Conservation (phyloP, 1,140 invertebrate species). For the Eriosoma lanigerum region DNA sequence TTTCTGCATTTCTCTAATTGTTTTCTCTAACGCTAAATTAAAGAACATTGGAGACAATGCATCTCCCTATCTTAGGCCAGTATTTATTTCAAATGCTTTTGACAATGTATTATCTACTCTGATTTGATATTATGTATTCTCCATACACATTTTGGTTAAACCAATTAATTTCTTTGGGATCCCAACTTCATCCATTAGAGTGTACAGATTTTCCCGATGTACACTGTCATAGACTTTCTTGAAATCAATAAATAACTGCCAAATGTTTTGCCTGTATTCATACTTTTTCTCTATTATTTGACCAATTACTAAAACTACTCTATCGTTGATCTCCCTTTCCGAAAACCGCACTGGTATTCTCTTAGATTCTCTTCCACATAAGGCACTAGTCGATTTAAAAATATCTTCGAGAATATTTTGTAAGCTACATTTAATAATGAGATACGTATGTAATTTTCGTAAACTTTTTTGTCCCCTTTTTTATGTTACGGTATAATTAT, state of each 20-base stretch:
- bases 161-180: slow-evolving; percentile 16
- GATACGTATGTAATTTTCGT: slow-evolving; percentile 55
- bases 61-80: not conserved
- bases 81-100: slow-evolving; percentile 1
- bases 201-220: not conserved
- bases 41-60: slow-evolving; percentile 1
- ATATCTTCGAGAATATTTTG: too few relatives aligned
- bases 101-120: slow-evolving; percentile 1
- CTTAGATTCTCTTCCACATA: too few relatives aligned
- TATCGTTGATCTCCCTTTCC: slow-evolving; percentile 20
- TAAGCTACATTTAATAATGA: too few relatives aligned
- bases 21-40: too few relatives aligned
- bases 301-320: too few relatives aligned
- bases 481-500: too few relatives aligned
- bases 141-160: slow-evolving; percentile 30
- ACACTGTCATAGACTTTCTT: slow-evolving; percentile 16
- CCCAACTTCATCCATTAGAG: not conserved
- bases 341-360: slow-evolving; percentile 15
- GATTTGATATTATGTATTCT: slow-evolving; percentile 4
- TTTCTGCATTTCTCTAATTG: too few relatives aligned
- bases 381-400: too few relatives aligned
- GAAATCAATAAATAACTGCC: too few relatives aligned
- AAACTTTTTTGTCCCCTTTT: slow-evolving; percentile 54
- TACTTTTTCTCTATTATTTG: too few relatives aligned
- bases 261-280: too few relatives aligned